These are phyloP conservation scores for Aegotheles bennettii DNA, from an alignment of 2,113 vertebrate species.

Conservation along the genomic window DNA sequence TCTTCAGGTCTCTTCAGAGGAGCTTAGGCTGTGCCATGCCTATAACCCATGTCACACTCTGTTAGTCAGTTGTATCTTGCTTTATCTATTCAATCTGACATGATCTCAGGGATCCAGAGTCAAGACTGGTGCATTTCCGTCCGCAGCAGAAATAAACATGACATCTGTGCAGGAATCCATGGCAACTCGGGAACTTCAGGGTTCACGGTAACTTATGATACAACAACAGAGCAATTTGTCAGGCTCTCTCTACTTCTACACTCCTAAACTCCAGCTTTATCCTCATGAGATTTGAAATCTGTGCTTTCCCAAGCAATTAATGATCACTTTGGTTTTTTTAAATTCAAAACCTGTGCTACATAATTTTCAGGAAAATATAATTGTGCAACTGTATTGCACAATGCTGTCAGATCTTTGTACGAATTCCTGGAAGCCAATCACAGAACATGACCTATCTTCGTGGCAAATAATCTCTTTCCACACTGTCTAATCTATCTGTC, in stretches of 20 bases:
- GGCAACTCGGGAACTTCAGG: background rate
- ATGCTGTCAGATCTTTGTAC: background rate
- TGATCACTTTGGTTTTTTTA: background rate
- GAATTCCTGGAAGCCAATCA: background rate
- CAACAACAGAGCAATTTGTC: background rate
- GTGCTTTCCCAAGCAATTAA: background rate
- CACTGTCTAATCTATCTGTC: background rate
- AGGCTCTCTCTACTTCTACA: background rate
- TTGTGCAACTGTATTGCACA: background rate
- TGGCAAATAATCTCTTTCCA: background rate
- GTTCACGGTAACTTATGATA: background rate
- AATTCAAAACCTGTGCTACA: background rate
- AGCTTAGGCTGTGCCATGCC: background rate
- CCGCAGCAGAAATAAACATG: conserved; percentile 14
- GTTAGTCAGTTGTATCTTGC: background rate
- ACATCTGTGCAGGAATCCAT: conserved; percentile 22
- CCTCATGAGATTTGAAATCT: background rate
- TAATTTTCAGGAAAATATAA: conserved; percentile 7
- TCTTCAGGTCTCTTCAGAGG: background rate
- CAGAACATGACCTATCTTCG: background rate
- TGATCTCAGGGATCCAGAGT: background rate
- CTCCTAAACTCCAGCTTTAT: background rate
- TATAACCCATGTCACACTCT: conserved; percentile 1
- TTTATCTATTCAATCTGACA: conserved; percentile 29
- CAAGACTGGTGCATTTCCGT: background rate